phyloP scores from a whole-genome alignment of 1,140 invertebrate genomes.

The Drosophila melanica region DNA sequence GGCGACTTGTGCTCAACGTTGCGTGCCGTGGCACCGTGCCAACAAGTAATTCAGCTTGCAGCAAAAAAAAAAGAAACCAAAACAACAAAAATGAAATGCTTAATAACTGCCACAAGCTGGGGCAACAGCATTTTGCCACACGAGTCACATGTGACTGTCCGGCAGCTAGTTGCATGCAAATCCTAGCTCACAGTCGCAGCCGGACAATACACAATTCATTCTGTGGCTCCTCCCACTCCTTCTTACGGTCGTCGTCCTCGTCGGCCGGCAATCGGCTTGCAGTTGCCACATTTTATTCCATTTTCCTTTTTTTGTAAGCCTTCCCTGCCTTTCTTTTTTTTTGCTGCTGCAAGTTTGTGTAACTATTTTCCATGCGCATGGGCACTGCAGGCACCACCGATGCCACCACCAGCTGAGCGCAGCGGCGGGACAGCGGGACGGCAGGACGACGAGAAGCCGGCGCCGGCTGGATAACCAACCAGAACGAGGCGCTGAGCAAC shows the following conservation, averaged over 20 bases:
- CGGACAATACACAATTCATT: constrained; percentile 52
- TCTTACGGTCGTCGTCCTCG: constrained; percentile 1
- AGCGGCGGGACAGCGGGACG: constrained; percentile 7
- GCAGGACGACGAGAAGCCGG: constrained; percentile 32
- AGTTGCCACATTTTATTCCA: constrained; percentile 42
- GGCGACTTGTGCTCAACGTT: constrained; percentile 68
- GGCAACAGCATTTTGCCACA: background rate
- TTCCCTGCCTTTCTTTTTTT: constrained; percentile 42
- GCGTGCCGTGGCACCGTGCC: constrained; percentile 44
- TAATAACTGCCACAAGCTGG: constrained; percentile 62
- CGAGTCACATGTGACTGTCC: constrained; percentile 22
- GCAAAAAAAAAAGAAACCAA: background rate
- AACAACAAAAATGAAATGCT: constrained; percentile 27
- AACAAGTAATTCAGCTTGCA: constrained; percentile 54
- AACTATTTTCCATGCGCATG: constrained; percentile 82
- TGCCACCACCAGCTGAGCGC: constrained; percentile 26
- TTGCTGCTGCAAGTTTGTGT: constrained; percentile 77
- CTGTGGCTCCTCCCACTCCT: constrained; percentile 31
- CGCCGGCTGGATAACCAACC: constrained; percentile 70
- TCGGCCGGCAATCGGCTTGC: constrained; percentile 41
- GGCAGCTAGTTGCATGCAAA: constrained; percentile 62
- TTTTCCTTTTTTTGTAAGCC: constrained; percentile 44
- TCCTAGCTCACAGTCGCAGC: constrained; percentile 39
- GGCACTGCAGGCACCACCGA: constrained; percentile 73
- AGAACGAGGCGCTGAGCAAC: constrained; percentile 71